Conservation (phyloP, 2,113 vertebrate genomes). For the Odontesthes bonariensis region DNA sequence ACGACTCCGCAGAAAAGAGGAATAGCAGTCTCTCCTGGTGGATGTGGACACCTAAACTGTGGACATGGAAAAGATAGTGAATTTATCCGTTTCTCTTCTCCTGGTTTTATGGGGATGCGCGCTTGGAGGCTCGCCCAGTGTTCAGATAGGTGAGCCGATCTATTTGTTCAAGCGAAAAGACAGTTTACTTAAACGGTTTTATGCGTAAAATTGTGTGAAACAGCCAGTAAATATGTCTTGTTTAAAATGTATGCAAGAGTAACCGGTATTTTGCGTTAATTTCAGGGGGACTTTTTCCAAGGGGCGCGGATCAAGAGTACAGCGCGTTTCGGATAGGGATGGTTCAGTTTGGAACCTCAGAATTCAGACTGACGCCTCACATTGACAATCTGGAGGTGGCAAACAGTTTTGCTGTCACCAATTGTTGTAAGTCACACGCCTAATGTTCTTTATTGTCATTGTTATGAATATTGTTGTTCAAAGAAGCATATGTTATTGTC, state of each 20-base stretch:
- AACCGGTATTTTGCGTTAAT: slow-evolving; percentile 40
- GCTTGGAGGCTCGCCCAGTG: slow-evolving; percentile 91
- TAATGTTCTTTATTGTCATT: not conserved
- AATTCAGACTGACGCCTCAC: slow-evolving; percentile 96
- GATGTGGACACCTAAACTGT: slow-evolving; percentile 87
- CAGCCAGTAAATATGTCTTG: not conserved
- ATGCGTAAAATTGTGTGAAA: not conserved
- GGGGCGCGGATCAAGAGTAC: slow-evolving; percentile 99
- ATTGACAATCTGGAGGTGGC: slow-evolving; percentile 99
- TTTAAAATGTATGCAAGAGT: slow-evolving; percentile 1
- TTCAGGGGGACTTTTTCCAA: slow-evolving; percentile 95
- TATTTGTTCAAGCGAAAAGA: not conserved
- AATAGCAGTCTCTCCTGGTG: slow-evolving; percentile 76
- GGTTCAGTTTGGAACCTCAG: slow-evolving; percentile 94
- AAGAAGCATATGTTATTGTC: not conserved
- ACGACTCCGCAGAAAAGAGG: slow-evolving; percentile 74
- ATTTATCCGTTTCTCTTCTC: slow-evolving; percentile 89
- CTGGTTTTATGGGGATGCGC: slow-evolving; percentile 92
- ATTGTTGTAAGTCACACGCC: slow-evolving; percentile 92
- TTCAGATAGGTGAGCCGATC: slow-evolving; percentile 93
- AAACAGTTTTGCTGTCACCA: slow-evolving; percentile 99
- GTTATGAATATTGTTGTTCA: not conserved
- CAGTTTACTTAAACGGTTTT: not conserved
- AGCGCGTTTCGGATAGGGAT: slow-evolving; percentile 98
- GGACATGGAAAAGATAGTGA: slow-evolving; percentile 96